Evolutionary conservation across 23 tunicate genomes (phyloP), one percentile per base, ranked within the genome.

Genomic region (Ciona savignyi): DNA sequence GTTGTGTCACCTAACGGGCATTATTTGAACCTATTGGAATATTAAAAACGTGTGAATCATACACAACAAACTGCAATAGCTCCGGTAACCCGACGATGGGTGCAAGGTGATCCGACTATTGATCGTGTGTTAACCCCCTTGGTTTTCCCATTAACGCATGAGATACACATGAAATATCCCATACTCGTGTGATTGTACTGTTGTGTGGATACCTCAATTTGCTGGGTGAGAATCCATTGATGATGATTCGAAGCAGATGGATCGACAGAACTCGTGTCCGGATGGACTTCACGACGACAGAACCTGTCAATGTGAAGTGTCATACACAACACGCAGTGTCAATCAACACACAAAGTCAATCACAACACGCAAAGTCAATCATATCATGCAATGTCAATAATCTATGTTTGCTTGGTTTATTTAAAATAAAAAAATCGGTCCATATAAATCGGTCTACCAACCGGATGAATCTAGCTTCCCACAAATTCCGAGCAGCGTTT

Each of bases 261-360:
- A 91, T 20, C 22, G 92, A 75, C 27, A 91, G 86, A 34, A 91
- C 67, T 3, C 97, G 83, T 3, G 89, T 89, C 23, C 86, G 78
- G 30, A 84, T 15, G 62, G 80, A 79, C 33, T 63, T 30, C 1
- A 91, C 61, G 25, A 84, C 91, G 11, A 78, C 63, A 27, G 75
- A 24, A 56, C 91, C 97, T 91, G 66, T 19, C 56, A 73, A 72
- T 1, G 23, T 23, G 56, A 42, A 6, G 15, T 15, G 9, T 6
- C 15, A 15, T 42, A 9, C 9, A 42, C 56, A 6, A 42, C 9
- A 15, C 15, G 56, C 56, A 6, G 9, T 6, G 9, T 6, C 9
- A 42, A 42, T 42, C 9, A 42, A 42, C 56, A 42, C 56, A 42
- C 15, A 6, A 42, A 15, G 15, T 6, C 9, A 42, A 42, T 42